Percentiles rank a stretch among this genome's conserved stretches.
These are phyloP conservation scores for Prostheceraeus crozeri DNA, from an alignment of 2,888 invertebrate genomes.

Conservation along the genomic window DNA sequence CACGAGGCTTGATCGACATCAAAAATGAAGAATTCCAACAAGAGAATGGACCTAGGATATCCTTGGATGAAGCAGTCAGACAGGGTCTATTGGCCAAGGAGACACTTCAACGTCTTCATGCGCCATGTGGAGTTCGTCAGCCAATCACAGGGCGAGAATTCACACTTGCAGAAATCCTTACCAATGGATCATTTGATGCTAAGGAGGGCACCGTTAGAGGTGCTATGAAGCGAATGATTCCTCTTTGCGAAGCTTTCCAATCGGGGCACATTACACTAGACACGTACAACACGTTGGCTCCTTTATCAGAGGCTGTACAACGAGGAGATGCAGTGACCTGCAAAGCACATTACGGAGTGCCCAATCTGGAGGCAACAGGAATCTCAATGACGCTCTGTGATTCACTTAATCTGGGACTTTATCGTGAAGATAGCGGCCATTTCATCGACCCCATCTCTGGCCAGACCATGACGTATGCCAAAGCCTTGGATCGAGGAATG, in stretches of 20 bases:
- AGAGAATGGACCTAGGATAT: conserved; percentile 44
- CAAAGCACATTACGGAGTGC: conserved; percentile 18
- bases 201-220: not conserved
- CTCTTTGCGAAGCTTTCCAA: conserved; percentile 21
- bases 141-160: conserved; percentile 65
- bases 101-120: conserved; percentile 72
- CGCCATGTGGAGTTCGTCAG: conserved; percentile 72
- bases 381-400: conserved; percentile 49
- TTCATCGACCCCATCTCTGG: conserved; percentile 56
- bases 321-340: conserved; percentile 7
- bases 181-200: not conserved
- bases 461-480: conserved; percentile 64
- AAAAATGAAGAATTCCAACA: conserved; percentile 36
- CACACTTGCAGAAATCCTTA: conserved; percentile 65
- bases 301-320: conserved; percentile 12
- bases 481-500: conserved; percentile 67
- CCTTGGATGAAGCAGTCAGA: conserved; percentile 75
- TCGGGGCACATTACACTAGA: not conserved
- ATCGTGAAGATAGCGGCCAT: conserved; percentile 57
- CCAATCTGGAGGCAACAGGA: conserved; percentile 41
- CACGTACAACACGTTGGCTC: not conserved
- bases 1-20: conserved; percentile 73
- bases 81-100: conserved; percentile 73
- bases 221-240: not conserved
- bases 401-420: conserved; percentile 55